Evolutionary conservation across 2,888 invertebrate species (phyloP).

Genomic region (Halocaridina rubra): DNA sequence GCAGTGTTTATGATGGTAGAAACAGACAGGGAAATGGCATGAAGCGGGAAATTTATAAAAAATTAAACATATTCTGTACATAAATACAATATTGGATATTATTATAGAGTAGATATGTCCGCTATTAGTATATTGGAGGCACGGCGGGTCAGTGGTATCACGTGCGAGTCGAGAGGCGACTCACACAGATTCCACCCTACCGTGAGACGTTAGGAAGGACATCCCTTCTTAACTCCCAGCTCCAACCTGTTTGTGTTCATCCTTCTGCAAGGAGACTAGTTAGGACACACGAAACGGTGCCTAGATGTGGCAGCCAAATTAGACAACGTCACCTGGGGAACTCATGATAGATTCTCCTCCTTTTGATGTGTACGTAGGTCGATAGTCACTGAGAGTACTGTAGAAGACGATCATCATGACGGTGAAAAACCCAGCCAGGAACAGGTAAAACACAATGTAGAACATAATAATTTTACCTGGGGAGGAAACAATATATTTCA

Average conservation of each 20-base stretch:
- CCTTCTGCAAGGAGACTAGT: background rate
- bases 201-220: too few relatives aligned
- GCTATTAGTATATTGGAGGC: too few relatives aligned
- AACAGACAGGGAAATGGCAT: too few relatives aligned
- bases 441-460: slow-evolving; percentile 94
- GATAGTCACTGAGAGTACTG: slow-evolving; percentile 82
- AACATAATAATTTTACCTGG: slow-evolving; percentile 94
- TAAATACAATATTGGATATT: too few relatives aligned
- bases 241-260: background rate
- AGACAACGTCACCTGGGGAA: slow-evolving; percentile 83
- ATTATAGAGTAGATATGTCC: too few relatives aligned
- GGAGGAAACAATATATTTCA: slow-evolving; percentile 68
- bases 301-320: slow-evolving; percentile 48
- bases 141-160: too few relatives aligned
- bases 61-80: too few relatives aligned
- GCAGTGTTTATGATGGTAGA: too few relatives aligned
- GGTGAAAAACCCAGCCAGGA: slow-evolving; percentile 92
- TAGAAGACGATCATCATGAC: slow-evolving; percentile 94
- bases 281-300: background rate
- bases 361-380: slow-evolving; percentile 87
- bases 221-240: too few relatives aligned
- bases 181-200: too few relatives aligned
- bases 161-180: too few relatives aligned
- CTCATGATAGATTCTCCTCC: slow-evolving; percentile 87
- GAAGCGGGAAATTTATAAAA: too few relatives aligned